phyloP scores from a whole-genome alignment of 2,888 invertebrate species.

The Polydrusus cervinus region DNA sequence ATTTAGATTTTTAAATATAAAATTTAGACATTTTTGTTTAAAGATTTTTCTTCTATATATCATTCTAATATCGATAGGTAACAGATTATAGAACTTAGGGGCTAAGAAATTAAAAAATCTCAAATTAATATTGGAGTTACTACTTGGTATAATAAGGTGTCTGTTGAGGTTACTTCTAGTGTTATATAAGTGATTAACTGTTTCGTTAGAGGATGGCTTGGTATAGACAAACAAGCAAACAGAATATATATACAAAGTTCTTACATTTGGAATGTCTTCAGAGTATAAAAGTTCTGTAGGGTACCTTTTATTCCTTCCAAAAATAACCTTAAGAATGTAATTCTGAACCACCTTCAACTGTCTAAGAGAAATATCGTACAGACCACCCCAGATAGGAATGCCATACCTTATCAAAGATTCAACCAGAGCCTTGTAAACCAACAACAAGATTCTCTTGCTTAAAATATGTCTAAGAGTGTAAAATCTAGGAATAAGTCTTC shows the following conservation, averaged over 20 bases:
- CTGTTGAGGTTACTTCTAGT: neutral
- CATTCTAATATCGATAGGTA: neutral
- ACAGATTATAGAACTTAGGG: neutral
- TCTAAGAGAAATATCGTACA: constrained; percentile 19
- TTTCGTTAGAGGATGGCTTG: neutral
- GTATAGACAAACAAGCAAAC: neutral
- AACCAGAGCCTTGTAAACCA: neutral
- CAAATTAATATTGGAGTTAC: neutral
- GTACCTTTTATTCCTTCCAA: constrained; percentile 19
- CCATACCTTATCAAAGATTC: constrained; percentile 29
- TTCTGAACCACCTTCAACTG: constrained; percentile 27
- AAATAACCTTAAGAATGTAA: constrained; percentile 29
- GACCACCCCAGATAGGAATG: constrained; percentile 29
- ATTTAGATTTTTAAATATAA: neutral
- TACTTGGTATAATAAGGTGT: neutral
- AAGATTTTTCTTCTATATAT: neutral
- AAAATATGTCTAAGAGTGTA: neutral
- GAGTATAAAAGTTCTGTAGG: constrained; percentile 11
- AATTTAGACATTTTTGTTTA: neutral
- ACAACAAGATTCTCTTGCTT: neutral
- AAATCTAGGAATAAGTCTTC: neutral
- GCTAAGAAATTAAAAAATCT: neutral
- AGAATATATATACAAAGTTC: constrained; percentile 10
- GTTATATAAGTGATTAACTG: neutral
- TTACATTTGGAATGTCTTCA: constrained; percentile 17